phyloP scores from a whole-genome alignment of 2,797 vertebrate genomes.

The Gastrophryne carolinensis region DNA sequence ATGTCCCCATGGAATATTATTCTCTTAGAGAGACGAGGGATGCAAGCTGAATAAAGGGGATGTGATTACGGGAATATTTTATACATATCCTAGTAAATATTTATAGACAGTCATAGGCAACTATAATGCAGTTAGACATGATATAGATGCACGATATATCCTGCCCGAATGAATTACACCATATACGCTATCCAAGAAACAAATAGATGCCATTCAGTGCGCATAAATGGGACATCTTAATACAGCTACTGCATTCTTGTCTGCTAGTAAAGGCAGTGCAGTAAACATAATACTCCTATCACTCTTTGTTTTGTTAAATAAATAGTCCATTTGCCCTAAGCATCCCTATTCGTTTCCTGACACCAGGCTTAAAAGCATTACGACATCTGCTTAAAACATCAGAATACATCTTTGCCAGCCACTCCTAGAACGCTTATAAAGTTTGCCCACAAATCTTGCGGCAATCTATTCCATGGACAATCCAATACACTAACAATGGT shows the following conservation, averaged over 20 bases:
- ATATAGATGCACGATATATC: slow-evolving; percentile 5
- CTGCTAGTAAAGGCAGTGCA: background rate
- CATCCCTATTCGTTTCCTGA: slow-evolving; percentile 38
- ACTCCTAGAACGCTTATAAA: slow-evolving; percentile 4
- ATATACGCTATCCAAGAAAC: slow-evolving; percentile 7
- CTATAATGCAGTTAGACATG: slow-evolving; percentile 7
- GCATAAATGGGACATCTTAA: slow-evolving; percentile 38
- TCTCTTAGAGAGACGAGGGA: background rate
- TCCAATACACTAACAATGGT: background rate
- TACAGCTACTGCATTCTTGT: slow-evolving; percentile 10
- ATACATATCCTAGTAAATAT: slow-evolving; percentile 19
- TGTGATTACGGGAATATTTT: slow-evolving; percentile 21
- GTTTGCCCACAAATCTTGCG: slow-evolving; percentile 4
- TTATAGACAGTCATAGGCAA: slow-evolving; percentile 2
- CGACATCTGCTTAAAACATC: slow-evolving; percentile 31
- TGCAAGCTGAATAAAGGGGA: background rate
- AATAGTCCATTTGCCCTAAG: slow-evolving; percentile 36
- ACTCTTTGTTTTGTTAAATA: slow-evolving; percentile 40
- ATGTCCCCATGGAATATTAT: background rate
- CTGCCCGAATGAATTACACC: slow-evolving; percentile 8
- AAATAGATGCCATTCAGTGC: slow-evolving; percentile 27
- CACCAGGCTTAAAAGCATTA: slow-evolving; percentile 45
- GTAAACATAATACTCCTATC: slow-evolving; percentile 31
- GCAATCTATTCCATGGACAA: background rate
- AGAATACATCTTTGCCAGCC: slow-evolving; percentile 12